A percentile compares a stretch with the other conserved stretches of the same genome.
Conservation (phyloP, 2,797 vertebrate species). For the Coracias cyanogaster region DNA sequence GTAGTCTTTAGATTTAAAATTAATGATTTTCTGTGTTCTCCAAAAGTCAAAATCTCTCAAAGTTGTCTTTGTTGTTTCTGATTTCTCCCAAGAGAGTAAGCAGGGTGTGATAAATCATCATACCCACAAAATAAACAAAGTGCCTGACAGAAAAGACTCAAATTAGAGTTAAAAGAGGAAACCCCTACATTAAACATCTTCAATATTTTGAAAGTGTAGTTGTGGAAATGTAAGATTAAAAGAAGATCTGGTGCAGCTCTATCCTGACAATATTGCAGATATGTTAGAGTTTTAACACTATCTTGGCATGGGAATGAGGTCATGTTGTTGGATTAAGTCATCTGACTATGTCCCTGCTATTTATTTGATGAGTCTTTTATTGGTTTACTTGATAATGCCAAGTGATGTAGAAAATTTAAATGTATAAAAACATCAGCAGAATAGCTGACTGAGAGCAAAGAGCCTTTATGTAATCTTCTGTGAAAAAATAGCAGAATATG, state of each 20-base stretch:
- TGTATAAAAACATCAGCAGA: conserved; percentile 55
- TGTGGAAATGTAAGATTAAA: conserved; percentile 28
- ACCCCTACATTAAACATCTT: conserved; percentile 36
- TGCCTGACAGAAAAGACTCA: conserved; percentile 51
- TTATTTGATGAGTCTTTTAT: conserved; percentile 34
- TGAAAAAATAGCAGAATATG: conserved; percentile 58
- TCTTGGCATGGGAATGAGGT: background rate
- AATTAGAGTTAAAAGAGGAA: conserved; percentile 63
- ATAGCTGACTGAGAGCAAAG: conserved; percentile 61
- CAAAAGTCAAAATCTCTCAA: conserved; percentile 79
- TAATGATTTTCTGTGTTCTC: conserved; percentile 81
- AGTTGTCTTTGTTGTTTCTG: conserved; percentile 76
- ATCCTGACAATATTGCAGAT: background rate
- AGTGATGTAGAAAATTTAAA: conserved; percentile 65
- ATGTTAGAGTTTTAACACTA: background rate
- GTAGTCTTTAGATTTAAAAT: conserved; percentile 79
- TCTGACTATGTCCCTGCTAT: background rate
- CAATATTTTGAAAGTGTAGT: conserved; percentile 37
- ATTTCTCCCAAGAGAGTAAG: conserved; percentile 74
- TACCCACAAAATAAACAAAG: conserved; percentile 69
- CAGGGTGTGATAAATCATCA: conserved; percentile 77
- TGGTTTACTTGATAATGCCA: conserved; percentile 47
- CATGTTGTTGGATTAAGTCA: conserved; percentile 20
- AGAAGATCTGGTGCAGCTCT: background rate
- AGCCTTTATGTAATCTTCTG: conserved; percentile 46